phyloP scores from a whole-genome alignment of 1,140 invertebrate genomes.

The Papilio glaucus region DNA sequence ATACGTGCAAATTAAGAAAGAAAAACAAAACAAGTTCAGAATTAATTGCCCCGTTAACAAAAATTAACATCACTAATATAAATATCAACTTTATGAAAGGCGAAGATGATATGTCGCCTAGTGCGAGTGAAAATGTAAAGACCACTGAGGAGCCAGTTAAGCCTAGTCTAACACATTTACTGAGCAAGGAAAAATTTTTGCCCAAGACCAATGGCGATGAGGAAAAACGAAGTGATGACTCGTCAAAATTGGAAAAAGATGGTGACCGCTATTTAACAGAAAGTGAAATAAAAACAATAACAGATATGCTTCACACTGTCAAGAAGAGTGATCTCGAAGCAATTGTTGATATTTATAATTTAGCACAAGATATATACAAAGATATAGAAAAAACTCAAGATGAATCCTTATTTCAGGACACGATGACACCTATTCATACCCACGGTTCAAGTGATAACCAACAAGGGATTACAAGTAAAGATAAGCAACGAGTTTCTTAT shows the following conservation, averaged over 20 bases:
- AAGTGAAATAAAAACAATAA: conserved; percentile 66
- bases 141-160: conserved; percentile 34
- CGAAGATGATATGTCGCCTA: conserved; percentile 48
- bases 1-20: conserved; percentile 71
- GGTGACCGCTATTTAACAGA: conserved; percentile 69
- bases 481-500: conserved; percentile 50
- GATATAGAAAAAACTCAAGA: conserved; percentile 58
- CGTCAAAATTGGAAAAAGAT: conserved; percentile 34
- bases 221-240: conserved; percentile 34
- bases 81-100: conserved; percentile 33
- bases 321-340: conserved; percentile 77
- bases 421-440: conserved; percentile 32
- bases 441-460: conserved; percentile 27
- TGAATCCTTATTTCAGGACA: conserved; percentile 47
- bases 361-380: conserved; percentile 74
- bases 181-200: conserved; percentile 38
- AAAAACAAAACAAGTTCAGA: conserved; percentile 57
- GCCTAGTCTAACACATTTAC: conserved; percentile 41
- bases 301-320: conserved; percentile 64
- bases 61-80: conserved; percentile 54
- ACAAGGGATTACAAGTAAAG: conserved; percentile 35
- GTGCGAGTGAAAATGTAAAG: conserved; percentile 45
- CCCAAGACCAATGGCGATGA: conserved; percentile 39
- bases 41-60: conserved; percentile 49
- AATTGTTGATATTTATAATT: conserved; percentile 74